Conservation (phyloP, 2,888 invertebrate species). For the Yponomeuta malinellus region DNA sequence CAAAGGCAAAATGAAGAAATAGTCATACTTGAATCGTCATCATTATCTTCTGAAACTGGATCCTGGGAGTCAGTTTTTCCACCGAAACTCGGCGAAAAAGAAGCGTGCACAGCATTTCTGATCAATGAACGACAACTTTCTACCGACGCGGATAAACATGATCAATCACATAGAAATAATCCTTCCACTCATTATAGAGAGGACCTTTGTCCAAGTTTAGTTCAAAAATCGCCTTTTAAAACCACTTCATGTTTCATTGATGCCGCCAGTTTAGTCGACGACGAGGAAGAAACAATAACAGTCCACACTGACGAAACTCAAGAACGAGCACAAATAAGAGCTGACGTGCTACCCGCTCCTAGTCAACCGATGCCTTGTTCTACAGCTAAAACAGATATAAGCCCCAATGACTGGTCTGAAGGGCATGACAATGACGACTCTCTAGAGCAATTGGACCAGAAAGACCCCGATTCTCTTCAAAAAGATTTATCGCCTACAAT, state of each 20-base stretch:
- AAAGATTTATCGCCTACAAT: conserved; percentile 56
- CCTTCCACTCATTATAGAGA: conserved; percentile 37
- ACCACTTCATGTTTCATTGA: conserved; percentile 82
- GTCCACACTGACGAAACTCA: conserved; percentile 24
- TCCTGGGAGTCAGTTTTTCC: conserved; percentile 80
- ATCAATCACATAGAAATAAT: conserved; percentile 4
- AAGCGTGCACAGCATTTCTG: conserved; percentile 60
- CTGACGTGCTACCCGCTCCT: conserved; percentile 32
- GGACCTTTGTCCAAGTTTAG: conserved; percentile 47
- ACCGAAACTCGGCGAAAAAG: conserved; percentile 51
- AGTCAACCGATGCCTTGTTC: conserved; percentile 51
- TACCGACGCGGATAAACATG: conserved; percentile 33
- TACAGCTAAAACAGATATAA: conserved; percentile 40
- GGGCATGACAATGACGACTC: conserved; percentile 61
- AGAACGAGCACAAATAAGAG: conserved; percentile 19
- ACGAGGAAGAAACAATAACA: conserved; percentile 66
- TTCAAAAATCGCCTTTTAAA: conserved; percentile 41
- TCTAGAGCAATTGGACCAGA: conserved; percentile 49
- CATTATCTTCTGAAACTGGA: conserved; percentile 78
- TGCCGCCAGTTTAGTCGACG: conserved; percentile 84
- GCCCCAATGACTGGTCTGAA: conserved; percentile 56
- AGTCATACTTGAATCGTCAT: conserved; percentile 77
- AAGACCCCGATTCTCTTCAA: conserved; percentile 47
- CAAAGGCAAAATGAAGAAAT: conserved; percentile 79
- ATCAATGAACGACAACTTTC: conserved; percentile 48